Conservation (phyloP, 2,888 invertebrate species). For the Taphrorychus bicolor region DNA sequence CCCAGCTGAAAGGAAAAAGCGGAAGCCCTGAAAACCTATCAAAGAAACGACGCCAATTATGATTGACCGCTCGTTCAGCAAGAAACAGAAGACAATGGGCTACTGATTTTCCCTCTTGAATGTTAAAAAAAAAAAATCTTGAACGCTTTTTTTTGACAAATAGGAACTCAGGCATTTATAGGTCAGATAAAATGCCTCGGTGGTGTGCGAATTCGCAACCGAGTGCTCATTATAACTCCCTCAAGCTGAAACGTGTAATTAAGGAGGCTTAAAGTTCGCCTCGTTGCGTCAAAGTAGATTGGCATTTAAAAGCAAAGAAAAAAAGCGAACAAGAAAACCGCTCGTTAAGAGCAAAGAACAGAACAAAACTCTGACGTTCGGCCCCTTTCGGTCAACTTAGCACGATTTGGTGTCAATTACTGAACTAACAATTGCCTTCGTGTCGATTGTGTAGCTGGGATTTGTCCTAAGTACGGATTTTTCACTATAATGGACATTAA, state of each 20-base stretch:
- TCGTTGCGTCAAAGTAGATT: constrained; percentile 31
- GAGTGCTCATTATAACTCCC: neutral
- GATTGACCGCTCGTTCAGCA: neutral
- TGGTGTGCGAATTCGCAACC: neutral
- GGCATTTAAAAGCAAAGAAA: constrained; percentile 27
- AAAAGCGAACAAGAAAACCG: constrained; percentile 19
- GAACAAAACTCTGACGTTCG: constrained; percentile 22
- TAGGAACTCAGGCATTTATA: neutral
- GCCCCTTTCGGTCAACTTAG: constrained; percentile 52
- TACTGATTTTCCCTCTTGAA: neutral
- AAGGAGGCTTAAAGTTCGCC: constrained; percentile 7
- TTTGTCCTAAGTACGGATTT: constrained; percentile 48
- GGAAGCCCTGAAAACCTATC: neutral
- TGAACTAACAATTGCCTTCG: constrained; percentile 51
- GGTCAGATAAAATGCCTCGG: too few relatives aligned
- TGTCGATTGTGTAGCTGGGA: constrained; percentile 48
- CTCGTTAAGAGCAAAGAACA: constrained; percentile 35
- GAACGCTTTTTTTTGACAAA: neutral
- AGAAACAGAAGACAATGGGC: neutral
- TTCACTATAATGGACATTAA: constrained; percentile 31
- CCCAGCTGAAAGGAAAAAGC: neutral
- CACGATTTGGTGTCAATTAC: constrained; percentile 54
- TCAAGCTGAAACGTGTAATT: constrained; percentile 12
- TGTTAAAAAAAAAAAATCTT: too few relatives aligned
- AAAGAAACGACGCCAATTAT: neutral